These are phyloP conservation scores for Epinephelus lanceolatus DNA, from an alignment of 2,113 vertebrate genomes.

Conservation along the genomic window DNA sequence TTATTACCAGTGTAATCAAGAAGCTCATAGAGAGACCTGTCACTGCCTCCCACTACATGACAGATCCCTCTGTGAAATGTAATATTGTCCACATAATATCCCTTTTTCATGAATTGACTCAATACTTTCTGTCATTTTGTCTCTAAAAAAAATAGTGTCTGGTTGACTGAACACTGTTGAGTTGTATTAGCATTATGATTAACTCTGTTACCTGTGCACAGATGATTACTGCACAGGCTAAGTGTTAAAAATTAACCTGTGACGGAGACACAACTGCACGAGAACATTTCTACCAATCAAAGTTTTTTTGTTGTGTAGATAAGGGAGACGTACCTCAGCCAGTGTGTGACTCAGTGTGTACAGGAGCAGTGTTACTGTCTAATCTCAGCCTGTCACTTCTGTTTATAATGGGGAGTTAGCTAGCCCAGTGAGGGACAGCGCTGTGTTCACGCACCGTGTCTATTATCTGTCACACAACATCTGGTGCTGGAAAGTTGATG, in stretches of 20 bases:
- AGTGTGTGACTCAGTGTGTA: slow-evolving; percentile 4
- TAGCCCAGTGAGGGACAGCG: slow-evolving; percentile 50
- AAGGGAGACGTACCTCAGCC: neutral
- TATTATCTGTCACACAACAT: slow-evolving; percentile 84
- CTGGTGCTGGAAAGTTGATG: slow-evolving; percentile 74
- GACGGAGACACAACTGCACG: neutral
- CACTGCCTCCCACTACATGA: slow-evolving; percentile 54
- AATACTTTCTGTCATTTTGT: slow-evolving; percentile 14
- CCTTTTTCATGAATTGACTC: slow-evolving; percentile 39
- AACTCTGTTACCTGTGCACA: neutral
- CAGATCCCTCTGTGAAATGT: slow-evolving; percentile 58
- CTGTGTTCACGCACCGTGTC: slow-evolving; percentile 66
- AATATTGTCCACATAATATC: slow-evolving; percentile 49
- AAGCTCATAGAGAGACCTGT: slow-evolving; percentile 49
- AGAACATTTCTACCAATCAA: neutral
- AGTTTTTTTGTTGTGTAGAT: neutral
- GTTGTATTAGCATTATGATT: slow-evolving; percentile 25
- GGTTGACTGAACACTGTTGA: slow-evolving; percentile 26
- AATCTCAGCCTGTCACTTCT: slow-evolving; percentile 78
- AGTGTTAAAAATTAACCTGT: slow-evolving; percentile 8
- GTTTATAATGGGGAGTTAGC: slow-evolving; percentile 69
- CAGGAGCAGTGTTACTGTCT: slow-evolving; percentile 46
- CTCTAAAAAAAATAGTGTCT: slow-evolving; percentile 17
- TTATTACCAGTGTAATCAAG: slow-evolving; percentile 69
- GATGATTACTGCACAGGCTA: slow-evolving; percentile 19